phyloP scores from a whole-genome alignment of 1,140 invertebrate genomes.

The Drosophila navojoa region DNA sequence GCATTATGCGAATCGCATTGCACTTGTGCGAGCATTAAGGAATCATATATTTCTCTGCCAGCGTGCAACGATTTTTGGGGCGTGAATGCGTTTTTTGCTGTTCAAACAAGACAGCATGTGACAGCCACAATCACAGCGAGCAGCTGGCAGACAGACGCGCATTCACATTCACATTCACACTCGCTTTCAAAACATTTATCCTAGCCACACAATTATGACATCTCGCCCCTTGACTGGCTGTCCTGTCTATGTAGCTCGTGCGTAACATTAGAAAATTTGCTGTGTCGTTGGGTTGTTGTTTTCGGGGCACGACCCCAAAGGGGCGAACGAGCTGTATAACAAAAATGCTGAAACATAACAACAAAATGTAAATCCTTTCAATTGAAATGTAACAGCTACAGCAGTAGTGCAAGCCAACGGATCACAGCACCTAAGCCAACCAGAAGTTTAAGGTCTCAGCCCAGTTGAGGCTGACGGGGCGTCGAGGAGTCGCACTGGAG shows the following conservation, averaged over 20 bases:
- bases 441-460: neutral
- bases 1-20: neutral
- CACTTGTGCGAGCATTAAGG: neutral
- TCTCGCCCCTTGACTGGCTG: neutral
- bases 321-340: constrained; percentile 67
- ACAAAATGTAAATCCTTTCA: constrained; percentile 81
- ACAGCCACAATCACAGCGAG: constrained; percentile 18
- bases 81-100: neutral
- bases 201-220: constrained; percentile 70
- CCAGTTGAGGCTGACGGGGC: neutral
- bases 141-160: constrained; percentile 1
- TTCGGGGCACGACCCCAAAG: constrained; percentile 34
- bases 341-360: constrained; percentile 76
- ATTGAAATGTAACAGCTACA: constrained; percentile 73
- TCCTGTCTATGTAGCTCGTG: constrained; percentile 10
- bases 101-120: constrained; percentile 15
- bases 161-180: neutral
- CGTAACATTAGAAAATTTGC: constrained; percentile 34
- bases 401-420: constrained; percentile 27
- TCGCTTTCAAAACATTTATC: constrained; percentile 17
- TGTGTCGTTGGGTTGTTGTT: neutral
- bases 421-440: constrained; percentile 13
- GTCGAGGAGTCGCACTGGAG: neutral
- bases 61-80: neutral
- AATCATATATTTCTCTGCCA: neutral